These are phyloP conservation scores for Zootermopsis nevadensis DNA, from an alignment of 2,888 invertebrate genomes.

Conservation along the genomic window DNA sequence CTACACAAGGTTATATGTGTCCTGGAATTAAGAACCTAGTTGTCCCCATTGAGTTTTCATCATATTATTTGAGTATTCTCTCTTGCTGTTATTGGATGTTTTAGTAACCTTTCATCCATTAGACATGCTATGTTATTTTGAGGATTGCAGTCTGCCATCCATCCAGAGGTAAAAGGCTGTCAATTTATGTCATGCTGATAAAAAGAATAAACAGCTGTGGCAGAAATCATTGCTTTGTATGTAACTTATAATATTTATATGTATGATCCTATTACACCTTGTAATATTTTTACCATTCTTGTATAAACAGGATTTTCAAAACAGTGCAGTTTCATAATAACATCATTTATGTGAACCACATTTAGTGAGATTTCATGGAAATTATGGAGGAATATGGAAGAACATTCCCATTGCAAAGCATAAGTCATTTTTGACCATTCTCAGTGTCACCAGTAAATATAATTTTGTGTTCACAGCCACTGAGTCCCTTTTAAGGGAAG, in stretches of 20 bases:
- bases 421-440: no score
- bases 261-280: neutral
- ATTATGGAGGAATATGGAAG: no score
- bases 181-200: neutral
- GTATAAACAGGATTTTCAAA: no score
- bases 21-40: neutral
- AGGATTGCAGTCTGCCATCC: neutral
- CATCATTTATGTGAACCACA: no score
- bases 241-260: neutral
- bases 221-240: neutral
- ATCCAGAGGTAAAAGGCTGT: neutral
- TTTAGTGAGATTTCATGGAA: no score
- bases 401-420: no score
- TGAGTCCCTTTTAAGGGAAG: no score
- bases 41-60: neutral
- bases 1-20: neutral
- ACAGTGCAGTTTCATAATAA: no score
- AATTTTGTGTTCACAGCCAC: no score
- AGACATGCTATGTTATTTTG: neutral
- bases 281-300: no score
- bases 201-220: neutral
- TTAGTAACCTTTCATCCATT: neutral
- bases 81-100: no score
- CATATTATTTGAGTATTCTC: neutral
- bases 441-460: no score